Evolutionary conservation across 2,888 invertebrate species (phyloP).

Genomic region (Mesorhabditis belari): DNA sequence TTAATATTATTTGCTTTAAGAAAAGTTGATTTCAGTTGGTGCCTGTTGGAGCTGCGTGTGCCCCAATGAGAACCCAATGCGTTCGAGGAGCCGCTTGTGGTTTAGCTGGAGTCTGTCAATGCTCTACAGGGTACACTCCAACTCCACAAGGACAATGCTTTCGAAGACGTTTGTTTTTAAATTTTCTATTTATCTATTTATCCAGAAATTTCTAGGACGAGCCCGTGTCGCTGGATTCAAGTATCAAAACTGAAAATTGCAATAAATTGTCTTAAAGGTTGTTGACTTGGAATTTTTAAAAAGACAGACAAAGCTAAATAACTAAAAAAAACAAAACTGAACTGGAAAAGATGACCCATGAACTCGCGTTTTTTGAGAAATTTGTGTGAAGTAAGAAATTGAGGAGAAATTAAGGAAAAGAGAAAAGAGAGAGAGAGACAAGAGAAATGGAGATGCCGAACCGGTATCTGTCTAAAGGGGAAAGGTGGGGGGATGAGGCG

Average conservation of each 20-base stretch:
- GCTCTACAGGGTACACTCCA: conserved; percentile 29
- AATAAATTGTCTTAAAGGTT: not conserved
- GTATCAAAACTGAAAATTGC: not conserved
- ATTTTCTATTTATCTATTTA: too few species aligned
- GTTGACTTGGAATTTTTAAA: too few species aligned
- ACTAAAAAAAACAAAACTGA: too few species aligned
- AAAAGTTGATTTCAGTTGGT: not conserved
- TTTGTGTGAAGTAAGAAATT: too few species aligned
- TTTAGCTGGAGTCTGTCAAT: conserved; percentile 34
- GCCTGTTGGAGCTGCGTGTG: conserved; percentile 8
- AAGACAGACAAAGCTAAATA: too few species aligned
- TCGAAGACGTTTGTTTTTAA: conserved; percentile 29
- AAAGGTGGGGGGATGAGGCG: not conserved
- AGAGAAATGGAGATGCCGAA: not conserved
- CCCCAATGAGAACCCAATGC: conserved; percentile 22
- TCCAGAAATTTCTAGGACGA: not conserved
- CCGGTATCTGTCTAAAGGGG: too few species aligned
- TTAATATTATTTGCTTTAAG: not conserved
- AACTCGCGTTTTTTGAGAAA: not conserved
- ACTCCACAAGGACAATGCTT: conserved; percentile 27
- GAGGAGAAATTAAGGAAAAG: not conserved
- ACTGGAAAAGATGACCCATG: not conserved
- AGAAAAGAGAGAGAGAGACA: not conserved
- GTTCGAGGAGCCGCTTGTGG: conserved; percentile 35
- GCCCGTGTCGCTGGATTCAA: not conserved